A percentile compares a stretch with the other conserved stretches of the same genome.
Evolutionary conservation across 2,888 invertebrate species (phyloP).

Genomic region (Trisateles emortualis): DNA sequence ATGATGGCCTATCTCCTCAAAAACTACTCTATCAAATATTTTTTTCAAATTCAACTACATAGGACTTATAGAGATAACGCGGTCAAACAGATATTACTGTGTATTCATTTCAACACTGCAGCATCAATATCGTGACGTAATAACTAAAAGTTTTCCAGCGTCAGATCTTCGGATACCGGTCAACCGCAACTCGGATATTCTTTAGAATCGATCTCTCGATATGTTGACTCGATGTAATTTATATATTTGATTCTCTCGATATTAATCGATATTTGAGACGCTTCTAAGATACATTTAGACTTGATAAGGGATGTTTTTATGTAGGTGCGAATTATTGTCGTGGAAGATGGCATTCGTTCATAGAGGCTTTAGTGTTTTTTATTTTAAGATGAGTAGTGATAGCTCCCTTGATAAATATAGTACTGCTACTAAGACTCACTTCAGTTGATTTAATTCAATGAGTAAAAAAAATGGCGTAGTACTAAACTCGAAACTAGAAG

Average conservation of each 20-base stretch:
- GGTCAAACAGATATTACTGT: too few species aligned
- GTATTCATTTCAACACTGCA: background rate
- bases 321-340: conserved; percentile 30
- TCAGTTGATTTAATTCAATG: too few species aligned
- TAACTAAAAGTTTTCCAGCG: conserved; percentile 21
- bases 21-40: too few species aligned
- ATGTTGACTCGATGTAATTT: conserved; percentile 62
- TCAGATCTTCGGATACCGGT: conserved; percentile 46
- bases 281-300: conserved; percentile 52
- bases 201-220: conserved; percentile 67
- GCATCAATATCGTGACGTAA: background rate
- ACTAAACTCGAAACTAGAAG: too few species aligned
- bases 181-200: conserved; percentile 57
- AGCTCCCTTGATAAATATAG: too few species aligned
- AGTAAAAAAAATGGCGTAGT: too few species aligned
- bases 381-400: background rate
- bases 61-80: too few species aligned
- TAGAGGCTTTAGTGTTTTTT: background rate
- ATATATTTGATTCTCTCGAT: conserved; percentile 66
- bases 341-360: conserved; percentile 11
- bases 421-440: too few species aligned
- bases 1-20: too few species aligned
- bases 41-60: too few species aligned
- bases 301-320: conserved; percentile 26
- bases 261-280: conserved; percentile 70